phyloP scores from a whole-genome alignment of 2,797 vertebrate species.

The Bovichtus diacanthus region DNA sequence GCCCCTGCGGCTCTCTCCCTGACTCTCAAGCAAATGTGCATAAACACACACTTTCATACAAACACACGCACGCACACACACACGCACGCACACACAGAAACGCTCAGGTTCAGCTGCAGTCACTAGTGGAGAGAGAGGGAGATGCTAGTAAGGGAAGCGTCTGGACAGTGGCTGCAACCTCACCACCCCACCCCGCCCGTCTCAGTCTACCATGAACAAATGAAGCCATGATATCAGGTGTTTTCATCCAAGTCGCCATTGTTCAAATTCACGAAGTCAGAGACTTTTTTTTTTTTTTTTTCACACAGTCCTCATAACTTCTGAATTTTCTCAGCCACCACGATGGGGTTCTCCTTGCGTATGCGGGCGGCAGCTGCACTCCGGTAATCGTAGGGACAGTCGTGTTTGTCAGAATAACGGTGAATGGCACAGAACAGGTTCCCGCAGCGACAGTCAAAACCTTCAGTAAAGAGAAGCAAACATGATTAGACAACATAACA shows the following conservation, averaged over 20 bases:
- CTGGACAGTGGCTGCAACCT: slow-evolving; percentile 67
- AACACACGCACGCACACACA: slow-evolving; percentile 32
- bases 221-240: slow-evolving; percentile 82
- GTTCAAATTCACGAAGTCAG: slow-evolving; percentile 81
- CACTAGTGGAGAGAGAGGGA: slow-evolving; percentile 80
- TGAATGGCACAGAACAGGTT: slow-evolving; percentile 94
- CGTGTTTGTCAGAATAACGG: slow-evolving; percentile 93
- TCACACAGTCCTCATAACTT: slow-evolving; percentile 89
- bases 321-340: slow-evolving; percentile 93
- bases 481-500: slow-evolving; percentile 10
- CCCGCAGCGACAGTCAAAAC: slow-evolving; percentile 94
- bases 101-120: slow-evolving; percentile 63
- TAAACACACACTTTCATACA: slow-evolving; percentile 25
- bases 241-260: slow-evolving; percentile 78
- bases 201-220: slow-evolving; percentile 81
- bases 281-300: slow-evolving; percentile 44
- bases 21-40: slow-evolving; percentile 69
- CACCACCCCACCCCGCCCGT: slow-evolving; percentile 67
- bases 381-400: slow-evolving; percentile 93
- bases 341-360: slow-evolving; percentile 93
- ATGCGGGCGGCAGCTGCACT: slow-evolving; percentile 91
- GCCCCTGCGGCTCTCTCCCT: slow-evolving; percentile 71
- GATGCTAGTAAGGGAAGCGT: slow-evolving; percentile 75
- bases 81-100: slow-evolving; percentile 43
- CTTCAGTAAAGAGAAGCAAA: slow-evolving; percentile 67